These are phyloP conservation scores for Ceratina japonica DNA, from an alignment of 1,140 invertebrate species.

Conservation along the genomic window DNA sequence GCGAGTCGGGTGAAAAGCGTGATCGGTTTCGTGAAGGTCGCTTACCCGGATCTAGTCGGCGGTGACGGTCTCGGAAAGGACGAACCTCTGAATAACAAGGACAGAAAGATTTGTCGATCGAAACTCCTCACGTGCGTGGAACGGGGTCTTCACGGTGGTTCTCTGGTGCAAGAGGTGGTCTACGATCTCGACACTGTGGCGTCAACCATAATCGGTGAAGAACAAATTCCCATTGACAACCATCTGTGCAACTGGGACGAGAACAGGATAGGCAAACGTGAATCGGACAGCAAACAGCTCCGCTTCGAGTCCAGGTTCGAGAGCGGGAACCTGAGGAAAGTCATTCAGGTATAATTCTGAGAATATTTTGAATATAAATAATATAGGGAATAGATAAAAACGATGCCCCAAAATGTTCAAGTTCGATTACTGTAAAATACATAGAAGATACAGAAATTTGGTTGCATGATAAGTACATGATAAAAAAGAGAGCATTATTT, in stretches of 20 bases:
- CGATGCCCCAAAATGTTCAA: too few relatives aligned
- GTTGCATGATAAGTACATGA: too few relatives aligned
- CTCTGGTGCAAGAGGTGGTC: conserved; percentile 83
- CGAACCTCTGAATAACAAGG: conserved; percentile 83
- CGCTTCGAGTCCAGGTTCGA: conserved; percentile 94
- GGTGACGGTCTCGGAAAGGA: conserved; percentile 79
- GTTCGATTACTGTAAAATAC: too few relatives aligned
- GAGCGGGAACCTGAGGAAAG: conserved; percentile 93
- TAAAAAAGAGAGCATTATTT: too few relatives aligned
- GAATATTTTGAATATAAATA: neutral
- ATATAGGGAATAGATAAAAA: too few relatives aligned
- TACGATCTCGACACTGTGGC: conserved; percentile 86
- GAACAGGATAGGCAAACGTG: conserved; percentile 80
- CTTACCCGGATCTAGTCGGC: conserved; percentile 86
- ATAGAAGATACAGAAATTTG: too few relatives aligned
- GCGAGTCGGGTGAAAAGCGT: conserved; percentile 82
- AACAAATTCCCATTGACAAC: conserved; percentile 55
- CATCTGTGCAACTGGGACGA: conserved; percentile 81
- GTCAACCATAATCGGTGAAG: neutral
- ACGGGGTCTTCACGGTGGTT: conserved; percentile 81
- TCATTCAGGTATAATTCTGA: conserved; percentile 84
- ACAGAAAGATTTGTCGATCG: conserved; percentile 82
- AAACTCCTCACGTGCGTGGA: conserved; percentile 83
- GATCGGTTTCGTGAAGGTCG: conserved; percentile 86
- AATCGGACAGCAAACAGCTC: conserved; percentile 80